A percentile compares a stretch with the other conserved stretches of the same genome.
Evolutionary conservation across 2,797 vertebrate genomes (phyloP).

Genomic region (Danio jaintianensis): DNA sequence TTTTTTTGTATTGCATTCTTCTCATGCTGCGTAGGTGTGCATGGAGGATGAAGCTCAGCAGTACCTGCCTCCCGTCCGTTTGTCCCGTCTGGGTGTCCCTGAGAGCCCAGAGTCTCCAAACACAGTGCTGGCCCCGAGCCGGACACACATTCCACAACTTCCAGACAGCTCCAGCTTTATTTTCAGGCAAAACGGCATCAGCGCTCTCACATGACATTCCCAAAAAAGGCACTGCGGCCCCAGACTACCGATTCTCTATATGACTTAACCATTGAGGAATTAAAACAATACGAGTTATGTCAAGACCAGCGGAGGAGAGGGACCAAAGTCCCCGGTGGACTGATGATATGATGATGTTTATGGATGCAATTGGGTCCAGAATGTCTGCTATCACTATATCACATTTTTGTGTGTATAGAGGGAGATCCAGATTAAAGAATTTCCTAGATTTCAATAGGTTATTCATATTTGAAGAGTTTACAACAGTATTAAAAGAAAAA

Average conservation of each 20-base stretch:
- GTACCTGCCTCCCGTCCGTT: slow-evolving; percentile 57
- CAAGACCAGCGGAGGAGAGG: slow-evolving; percentile 68
- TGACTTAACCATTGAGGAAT: slow-evolving; percentile 98
- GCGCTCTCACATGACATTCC: slow-evolving; percentile 98
- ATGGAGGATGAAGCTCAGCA: slow-evolving; percentile 47
- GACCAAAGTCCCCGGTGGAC: slow-evolving; percentile 41
- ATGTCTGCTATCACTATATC: background rate
- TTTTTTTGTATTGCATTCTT: slow-evolving; percentile 14
- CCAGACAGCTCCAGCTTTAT: slow-evolving; percentile 89
- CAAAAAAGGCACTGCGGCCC: slow-evolving; percentile 96
- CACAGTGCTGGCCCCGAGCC: slow-evolving; percentile 82
- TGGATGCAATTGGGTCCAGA: slow-evolving; percentile 5
- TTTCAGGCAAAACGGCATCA: slow-evolving; percentile 89
- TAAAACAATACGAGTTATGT: slow-evolving; percentile 90
- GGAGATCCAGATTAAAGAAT: too few relatives aligned
- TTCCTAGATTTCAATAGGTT: too few relatives aligned
- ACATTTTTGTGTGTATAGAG: too few relatives aligned
- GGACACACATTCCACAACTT: slow-evolving; percentile 89
- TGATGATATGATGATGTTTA: slow-evolving; percentile 34
- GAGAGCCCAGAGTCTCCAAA: slow-evolving; percentile 70
- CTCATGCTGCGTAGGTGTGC: background rate
- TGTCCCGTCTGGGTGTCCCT: background rate
- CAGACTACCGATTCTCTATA: slow-evolving; percentile 91
- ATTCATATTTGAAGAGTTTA: too few relatives aligned
- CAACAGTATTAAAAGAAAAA: too few relatives aligned